These are phyloP conservation scores for Drosophila quadrilineata DNA, from an alignment of 1,140 invertebrate species.

Conservation along the genomic window DNA sequence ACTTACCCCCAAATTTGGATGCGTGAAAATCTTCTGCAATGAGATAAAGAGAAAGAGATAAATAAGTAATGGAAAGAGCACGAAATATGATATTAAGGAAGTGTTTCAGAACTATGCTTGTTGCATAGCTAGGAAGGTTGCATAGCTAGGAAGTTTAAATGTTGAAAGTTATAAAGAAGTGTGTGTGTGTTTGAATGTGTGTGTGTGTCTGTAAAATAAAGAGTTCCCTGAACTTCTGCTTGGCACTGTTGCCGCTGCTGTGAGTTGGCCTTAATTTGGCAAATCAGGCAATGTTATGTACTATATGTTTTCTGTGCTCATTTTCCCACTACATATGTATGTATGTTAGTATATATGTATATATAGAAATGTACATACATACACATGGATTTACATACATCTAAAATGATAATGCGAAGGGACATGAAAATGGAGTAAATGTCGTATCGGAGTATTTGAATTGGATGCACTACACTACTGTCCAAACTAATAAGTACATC, in stretches of 20 bases:
- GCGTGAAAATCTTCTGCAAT: conserved; percentile 10
- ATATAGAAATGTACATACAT: no score
- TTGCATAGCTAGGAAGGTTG: not conserved
- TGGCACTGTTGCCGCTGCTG: conserved; percentile 6
- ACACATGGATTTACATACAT: no score
- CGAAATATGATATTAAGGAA: not conserved
- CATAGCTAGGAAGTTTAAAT: conserved; percentile 2
- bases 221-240: conserved; percentile 31
- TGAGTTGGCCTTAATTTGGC: conserved; percentile 56
- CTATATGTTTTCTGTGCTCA: conserved; percentile 2
- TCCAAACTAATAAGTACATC: no score
- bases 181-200: not conserved
- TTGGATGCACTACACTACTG: no score
- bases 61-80: not conserved
- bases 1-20: conserved; percentile 22
- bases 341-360: not conserved
- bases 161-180: conserved; percentile 5
- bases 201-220: not conserved
- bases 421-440: conserved; percentile 8
- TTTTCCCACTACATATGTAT: not conserved
- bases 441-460: conserved; percentile 16
- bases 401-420: conserved; percentile 15
- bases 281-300: conserved; percentile 46
- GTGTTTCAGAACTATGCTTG: no score
- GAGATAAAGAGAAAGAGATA: not conserved